A percentile compares a stretch with the other conserved stretches of the same genome.
Conservation (phyloP, 2,113 vertebrate species). For the Sturnira hondurensis region DNA sequence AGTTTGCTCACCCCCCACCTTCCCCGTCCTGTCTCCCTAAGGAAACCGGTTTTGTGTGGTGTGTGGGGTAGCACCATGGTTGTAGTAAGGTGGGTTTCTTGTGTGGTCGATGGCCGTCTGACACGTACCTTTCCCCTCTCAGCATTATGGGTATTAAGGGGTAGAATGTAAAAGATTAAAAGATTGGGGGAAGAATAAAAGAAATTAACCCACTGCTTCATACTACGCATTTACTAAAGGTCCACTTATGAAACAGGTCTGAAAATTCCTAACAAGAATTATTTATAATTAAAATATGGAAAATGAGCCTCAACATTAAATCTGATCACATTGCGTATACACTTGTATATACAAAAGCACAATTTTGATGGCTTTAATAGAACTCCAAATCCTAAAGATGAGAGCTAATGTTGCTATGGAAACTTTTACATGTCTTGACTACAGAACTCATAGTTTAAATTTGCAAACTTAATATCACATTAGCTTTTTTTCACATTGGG, state of each 20-base stretch:
- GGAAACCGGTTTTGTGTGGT: neutral
- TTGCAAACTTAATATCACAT: slow-evolving; percentile 74
- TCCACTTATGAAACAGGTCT: neutral
- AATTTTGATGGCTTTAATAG: slow-evolving; percentile 71
- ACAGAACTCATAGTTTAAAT: slow-evolving; percentile 71
- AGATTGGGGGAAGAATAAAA: neutral
- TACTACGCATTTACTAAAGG: neutral
- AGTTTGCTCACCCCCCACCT: neutral
- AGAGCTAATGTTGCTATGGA: slow-evolving; percentile 78
- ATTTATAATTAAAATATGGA: slow-evolving; percentile 34
- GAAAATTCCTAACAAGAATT: neutral
- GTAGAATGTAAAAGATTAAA: neutral
- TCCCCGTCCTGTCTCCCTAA: neutral
- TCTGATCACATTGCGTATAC: neutral
- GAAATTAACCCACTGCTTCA: neutral
- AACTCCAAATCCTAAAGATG: slow-evolving; percentile 68
- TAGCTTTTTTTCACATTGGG: slow-evolving; percentile 66
- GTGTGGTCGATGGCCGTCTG: neutral
- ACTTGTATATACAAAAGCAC: slow-evolving; percentile 20
- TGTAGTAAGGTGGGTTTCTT: neutral
- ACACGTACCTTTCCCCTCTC: neutral
- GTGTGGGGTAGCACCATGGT: neutral
- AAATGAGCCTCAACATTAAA: slow-evolving; percentile 26
- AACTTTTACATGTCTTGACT: slow-evolving; percentile 71
- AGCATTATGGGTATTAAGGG: neutral